phyloP scores from a whole-genome alignment of 92 coral and sea anemone genomes.

The Palythoa heliodiscus region DNA sequence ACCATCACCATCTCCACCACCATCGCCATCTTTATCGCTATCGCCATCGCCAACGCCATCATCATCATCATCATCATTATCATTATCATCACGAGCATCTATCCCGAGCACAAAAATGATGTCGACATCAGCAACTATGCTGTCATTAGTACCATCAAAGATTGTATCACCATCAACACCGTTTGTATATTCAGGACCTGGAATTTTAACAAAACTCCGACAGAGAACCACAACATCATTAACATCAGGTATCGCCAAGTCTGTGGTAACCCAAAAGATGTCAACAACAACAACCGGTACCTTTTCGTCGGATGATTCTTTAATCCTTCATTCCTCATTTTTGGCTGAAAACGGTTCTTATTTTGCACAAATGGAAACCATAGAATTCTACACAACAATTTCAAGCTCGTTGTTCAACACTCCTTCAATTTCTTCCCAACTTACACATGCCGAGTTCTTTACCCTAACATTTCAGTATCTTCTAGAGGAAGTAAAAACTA shows the following conservation, averaged over 20 bases:
- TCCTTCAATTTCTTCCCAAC: background rate
- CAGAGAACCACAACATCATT: background rate
- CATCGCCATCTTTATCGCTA: no score
- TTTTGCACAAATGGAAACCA: background rate
- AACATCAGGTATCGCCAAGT: background rate
- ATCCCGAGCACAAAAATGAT: background rate
- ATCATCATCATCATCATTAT: no score
- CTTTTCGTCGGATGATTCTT: background rate
- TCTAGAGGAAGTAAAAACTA: conserved; percentile 36
- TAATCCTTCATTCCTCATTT: background rate
- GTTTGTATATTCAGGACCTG: background rate
- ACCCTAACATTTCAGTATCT: conserved; percentile 24
- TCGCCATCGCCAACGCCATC: no score
- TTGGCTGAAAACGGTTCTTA: background rate
- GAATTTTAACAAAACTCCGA: background rate
- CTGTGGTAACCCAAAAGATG: background rate
- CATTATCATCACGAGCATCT: background rate
- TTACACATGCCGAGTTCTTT: background rate
- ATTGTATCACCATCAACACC: conserved; percentile 15
- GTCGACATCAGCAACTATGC: background rate
- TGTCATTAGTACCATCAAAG: background rate
- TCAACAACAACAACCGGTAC: background rate
- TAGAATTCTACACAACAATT: background rate
- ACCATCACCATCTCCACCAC: no score
- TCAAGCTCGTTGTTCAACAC: background rate